Percentiles rank a stretch among this genome's conserved stretches.
These are phyloP conservation scores for Okamejei kenojei DNA, from an alignment of 2,797 vertebrate genomes.

Conservation along the genomic window DNA sequence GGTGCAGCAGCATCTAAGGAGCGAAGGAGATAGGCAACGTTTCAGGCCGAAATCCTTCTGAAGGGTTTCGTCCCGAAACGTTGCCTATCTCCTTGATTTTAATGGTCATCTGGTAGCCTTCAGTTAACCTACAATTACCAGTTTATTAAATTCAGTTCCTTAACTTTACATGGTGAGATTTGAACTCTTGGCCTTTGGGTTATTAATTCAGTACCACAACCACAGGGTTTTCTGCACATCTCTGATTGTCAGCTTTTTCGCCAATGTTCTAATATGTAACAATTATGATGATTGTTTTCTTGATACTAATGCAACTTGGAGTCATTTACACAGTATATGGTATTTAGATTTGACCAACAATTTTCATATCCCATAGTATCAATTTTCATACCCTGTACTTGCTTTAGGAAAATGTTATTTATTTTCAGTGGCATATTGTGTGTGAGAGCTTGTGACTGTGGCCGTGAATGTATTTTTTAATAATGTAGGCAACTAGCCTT, in stretches of 20 bases:
- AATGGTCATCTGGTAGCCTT: not conserved
- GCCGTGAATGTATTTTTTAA: not conserved
- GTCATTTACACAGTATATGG: not conserved
- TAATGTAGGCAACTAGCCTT: not conserved
- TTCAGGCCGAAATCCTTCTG: no score
- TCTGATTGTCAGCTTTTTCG: not conserved
- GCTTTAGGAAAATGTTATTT: not conserved
- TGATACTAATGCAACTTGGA: not conserved
- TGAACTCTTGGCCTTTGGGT: not conserved
- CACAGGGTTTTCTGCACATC: not conserved
- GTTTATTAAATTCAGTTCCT: not conserved
- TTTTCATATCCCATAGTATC: not conserved
- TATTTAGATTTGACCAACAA: not conserved
- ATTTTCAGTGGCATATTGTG: not conserved
- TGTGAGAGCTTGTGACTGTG: not conserved
- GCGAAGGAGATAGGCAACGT: no score
- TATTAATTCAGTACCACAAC: not conserved
- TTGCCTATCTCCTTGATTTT: no score
- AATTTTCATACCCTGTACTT: not conserved
- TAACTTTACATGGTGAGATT: not conserved
- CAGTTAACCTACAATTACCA: not conserved
- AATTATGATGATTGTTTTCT: not conserved
- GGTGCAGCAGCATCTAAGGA: no score
- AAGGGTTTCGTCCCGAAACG: no score
- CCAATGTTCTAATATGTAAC: not conserved